Base-by-base conservation (phyloP, 2,888 invertebrate genomes). In the Hyles lineata region DNA sequence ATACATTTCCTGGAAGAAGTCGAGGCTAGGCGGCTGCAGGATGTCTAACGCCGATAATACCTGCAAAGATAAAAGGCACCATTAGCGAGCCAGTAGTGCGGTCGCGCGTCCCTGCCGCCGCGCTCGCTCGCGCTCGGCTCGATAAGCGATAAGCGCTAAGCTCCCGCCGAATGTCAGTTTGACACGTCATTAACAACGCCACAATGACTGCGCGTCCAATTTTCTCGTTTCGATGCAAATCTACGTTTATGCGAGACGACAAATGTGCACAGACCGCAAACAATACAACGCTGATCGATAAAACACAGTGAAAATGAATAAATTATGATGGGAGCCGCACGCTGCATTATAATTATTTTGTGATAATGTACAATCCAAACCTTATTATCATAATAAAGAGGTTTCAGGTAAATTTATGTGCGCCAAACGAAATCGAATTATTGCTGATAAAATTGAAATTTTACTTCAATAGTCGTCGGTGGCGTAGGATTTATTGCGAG, bases 1-100 rank as follows among this genome's bases (percentile, higher is more conserved):
- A 98, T 98, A 99, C 99, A 99, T 99, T 97, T 99, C 99, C 96
- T 99, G 99, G 96, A 99, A 99, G 96, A 99, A 99, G 96, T 99
- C 99, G 95, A 99, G 97, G 95, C 98, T 98, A 84, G 99, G 98
- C 87, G 99, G 99, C 95, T 99, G 99, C 85, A 99, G 96, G 93
- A 99, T 99, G 95, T 99, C 99, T 95, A 98, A 96, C 84, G 99
- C 98, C 87, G 99, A 99, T 87, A 99, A 96, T 88, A 99, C 99
- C 99, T 99, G 97, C 71, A 96, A 73, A 72, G 43, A 74, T 60
- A 61, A 73, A 74, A 72, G 72, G 71, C 21, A 60, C n/a, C 72
- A 43, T 74, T 70, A 73, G 25, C 23, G 9, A 29, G n/a, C 73
- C 21, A 60, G 50, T n/a, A 21, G 43, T 70, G 70, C 32, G 21